Evolutionary conservation across 2,113 vertebrate genomes (phyloP), one percentile per base, ranked within the genome.

Genomic region (Nansenia antarctica): DNA sequence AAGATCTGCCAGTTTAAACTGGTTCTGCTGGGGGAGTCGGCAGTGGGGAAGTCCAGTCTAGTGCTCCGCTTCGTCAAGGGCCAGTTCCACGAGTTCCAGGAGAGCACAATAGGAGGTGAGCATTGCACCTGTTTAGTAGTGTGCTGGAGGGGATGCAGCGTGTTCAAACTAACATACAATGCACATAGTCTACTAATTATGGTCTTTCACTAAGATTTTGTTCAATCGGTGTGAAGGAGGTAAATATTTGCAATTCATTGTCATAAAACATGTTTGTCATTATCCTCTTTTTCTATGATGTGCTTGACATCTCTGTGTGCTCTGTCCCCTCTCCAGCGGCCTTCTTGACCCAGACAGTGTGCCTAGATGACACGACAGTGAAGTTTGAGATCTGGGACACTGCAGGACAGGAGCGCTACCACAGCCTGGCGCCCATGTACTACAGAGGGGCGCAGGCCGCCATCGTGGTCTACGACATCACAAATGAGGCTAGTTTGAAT

Each of bases 341-440:
- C 85, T 99, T 99, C 83, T 92, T 99, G 88, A 99, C 98, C 39
- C 98, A 99, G 86, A 99, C 97, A 5, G 95, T 99, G 47, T 99
- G 96, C 91, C 94, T 99, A 76, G 98, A 99, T 59, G 98, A 99
- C 85, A 98, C 96, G 72, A 99, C 98, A 1, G 97, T 99, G 83
- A 99, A 99, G 85, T 99, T 99, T 95, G 97, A 99, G 87, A 99
- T 99, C 75, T 99, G 97, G 97, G 98, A 99, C 86, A 98, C 98
- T 69, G 98, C 97, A 73, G 98, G 97, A 64, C 98, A 99, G 77
- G 98, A 99, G 76, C 94, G 96, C 61, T 99, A 99, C 89, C 97
- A 99, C 90, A 99, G 97, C 90, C 91, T 99, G 88, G 97, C 98
- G 15, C 98, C 97, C 49, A 99, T 98, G 98, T 99, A 99, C 89